Base-by-base conservation (phyloP, 1,140 invertebrate species). In the Phthorimaea operculella region DNA sequence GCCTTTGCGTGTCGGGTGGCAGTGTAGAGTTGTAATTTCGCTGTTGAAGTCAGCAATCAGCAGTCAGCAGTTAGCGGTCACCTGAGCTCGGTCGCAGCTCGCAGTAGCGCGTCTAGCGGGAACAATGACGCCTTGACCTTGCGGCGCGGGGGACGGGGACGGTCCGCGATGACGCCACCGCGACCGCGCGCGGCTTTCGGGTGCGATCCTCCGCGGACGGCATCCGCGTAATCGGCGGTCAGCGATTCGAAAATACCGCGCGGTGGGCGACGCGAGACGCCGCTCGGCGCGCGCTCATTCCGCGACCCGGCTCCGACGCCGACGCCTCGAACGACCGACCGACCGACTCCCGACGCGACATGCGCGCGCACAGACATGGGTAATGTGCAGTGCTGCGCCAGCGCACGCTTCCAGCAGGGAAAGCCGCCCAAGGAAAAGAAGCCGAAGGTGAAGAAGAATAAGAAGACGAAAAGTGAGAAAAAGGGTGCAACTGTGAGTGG, bases 351-450 rank as follows among this genome's bases (percentile, higher is more conserved):
- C 68, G 70, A 66, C 72, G 68, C 75, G 82, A 85, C 73, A 85
- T 85, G 82, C 79, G 81, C 77, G 71, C 65, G 67, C 70, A 60
- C 66, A 75, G 81, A 77, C 65, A 85, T 85, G 82, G 82, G 82
- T 80, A 85, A 85, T 67, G 82, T 85, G 78, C 82, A 85, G 77
- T 85, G 82, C 79, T 85, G 82, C 79, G 78, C 79, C 63, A 81
- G 70, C 74, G 79, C 80, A 64, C 79, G 71, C 62, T 72, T 79
- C 66, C 68, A 59, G 64, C 66, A 76, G 64, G 73, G 72, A 62
- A 81, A 79, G 59, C 59, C 59, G 56, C 70, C 69, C 21, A 78
- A 80, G n/a, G 51, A 74, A 58, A 81, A 79, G 39, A 79, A 63
- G 55, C 63, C 67, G 52, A 78, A 77, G 52, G 68, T 70, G 54